Conservation (phyloP, 2,797 vertebrate genomes). For the Acridotheres tristis region DNA sequence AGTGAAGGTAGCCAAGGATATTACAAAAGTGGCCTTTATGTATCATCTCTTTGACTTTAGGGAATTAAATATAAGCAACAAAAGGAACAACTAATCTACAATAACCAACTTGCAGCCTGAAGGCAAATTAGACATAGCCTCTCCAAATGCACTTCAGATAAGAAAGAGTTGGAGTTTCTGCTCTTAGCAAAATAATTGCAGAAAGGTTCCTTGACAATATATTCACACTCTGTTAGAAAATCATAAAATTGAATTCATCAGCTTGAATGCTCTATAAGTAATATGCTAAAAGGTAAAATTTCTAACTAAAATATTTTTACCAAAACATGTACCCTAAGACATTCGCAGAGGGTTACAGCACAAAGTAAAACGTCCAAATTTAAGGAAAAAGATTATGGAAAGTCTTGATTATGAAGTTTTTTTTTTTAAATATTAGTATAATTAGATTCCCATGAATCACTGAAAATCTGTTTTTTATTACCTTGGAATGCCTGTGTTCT, state of each 20-base stretch:
- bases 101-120: not conserved
- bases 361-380: not conserved
- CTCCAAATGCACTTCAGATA: not conserved
- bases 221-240: not conserved
- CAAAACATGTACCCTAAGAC: not conserved
- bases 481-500: conserved; percentile 80
- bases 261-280: not conserved
- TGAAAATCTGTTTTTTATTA: conserved; percentile 28
- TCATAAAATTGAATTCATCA: not conserved
- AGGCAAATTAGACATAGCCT: not conserved
- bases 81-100: not conserved
- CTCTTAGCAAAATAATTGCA: not conserved
- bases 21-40: not conserved
- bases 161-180: not conserved
- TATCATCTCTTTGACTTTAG: not conserved
- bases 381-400: not conserved
- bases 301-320: not conserved
- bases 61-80: not conserved
- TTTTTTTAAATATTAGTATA: not conserved
- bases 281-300: not conserved
- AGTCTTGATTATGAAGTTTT: not conserved
- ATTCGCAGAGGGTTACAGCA: not conserved
- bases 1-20: not conserved
- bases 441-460: not conserved
- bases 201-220: not conserved